Base-by-base conservation (phyloP, 1,140 invertebrate genomes). In the Ceratosolen fusciceps region DNA sequence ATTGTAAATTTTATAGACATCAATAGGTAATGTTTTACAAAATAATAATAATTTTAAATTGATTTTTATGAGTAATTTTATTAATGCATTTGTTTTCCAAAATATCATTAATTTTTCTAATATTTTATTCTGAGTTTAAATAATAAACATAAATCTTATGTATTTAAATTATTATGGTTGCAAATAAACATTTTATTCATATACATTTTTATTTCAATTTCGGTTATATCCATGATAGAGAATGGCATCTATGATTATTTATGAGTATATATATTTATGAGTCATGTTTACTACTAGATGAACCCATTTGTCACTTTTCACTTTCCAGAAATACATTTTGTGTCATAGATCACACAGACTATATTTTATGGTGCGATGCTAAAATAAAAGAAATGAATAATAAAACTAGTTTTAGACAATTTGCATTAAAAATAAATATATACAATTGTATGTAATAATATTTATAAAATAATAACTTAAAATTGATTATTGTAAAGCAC, bases 241-340 rank as follows among this genome's bases (percentile, higher is more conserved):
- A 62, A 62, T 62, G 34, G 0, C 60, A 62, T 62, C 31, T 62
- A 34, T 5, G 31, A 62, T 62, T 62, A 62, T n/a, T n/a, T n/a
- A n/a, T n/a, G n/a, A n/a, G 19, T 62, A 62, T 62, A 62, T n/a
- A 62, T 62, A 62, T 62, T 34, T 34, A 62, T 62, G 60, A 62
- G 60, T 62, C 60, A 62, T 8, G 16, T 21, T 62, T 62, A 37
- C 31, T 62, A 62, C 29, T 62, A 19, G 24, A 34, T 34, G 21
- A 34, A 34, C 14, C 31, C 4, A 62, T 62, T 34, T 62, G 34
- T 37, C 29, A 60, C 26, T 8, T 56, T 62, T 34, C 31, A 62
- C 34, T 62, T 62, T 62, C 60, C 60, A 62, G 60, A 62, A 62
- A 62, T 62, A 62, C 60, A 4, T 62, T 62, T 19, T 62, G 31